A percentile compares a stretch with the other conserved stretches of the same genome.
phyloP scores from a whole-genome alignment of 2,113 vertebrate genomes.

The Calidris pygmaea region DNA sequence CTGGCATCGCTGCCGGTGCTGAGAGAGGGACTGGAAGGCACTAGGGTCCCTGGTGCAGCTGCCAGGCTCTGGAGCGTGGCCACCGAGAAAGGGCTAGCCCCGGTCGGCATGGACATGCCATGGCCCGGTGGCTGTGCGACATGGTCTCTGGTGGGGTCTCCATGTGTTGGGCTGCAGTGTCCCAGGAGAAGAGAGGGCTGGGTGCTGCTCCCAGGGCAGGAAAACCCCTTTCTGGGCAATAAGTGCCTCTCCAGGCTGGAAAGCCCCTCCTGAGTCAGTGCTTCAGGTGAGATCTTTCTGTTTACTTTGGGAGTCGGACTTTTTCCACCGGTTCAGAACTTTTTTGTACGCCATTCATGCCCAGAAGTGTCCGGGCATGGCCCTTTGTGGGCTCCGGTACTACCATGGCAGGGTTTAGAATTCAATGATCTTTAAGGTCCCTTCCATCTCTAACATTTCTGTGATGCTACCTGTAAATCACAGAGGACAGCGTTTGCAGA shows the following conservation, averaged over 20 bases:
- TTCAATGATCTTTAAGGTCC: no score
- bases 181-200: accelerated
- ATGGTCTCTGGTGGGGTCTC: accelerated
- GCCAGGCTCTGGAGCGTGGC: neutral
- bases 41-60: accelerated
- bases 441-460: no score
- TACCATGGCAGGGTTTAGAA: no score
- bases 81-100: neutral
- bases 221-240: neutral
- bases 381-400: neutral
- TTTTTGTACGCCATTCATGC: accelerated
- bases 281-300: neutral
- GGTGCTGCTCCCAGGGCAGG: accelerated
- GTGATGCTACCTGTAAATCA: neutral
- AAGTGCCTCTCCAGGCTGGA: neutral
- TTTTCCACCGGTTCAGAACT: neutral
- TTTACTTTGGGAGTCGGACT: neutral
- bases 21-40: accelerated
- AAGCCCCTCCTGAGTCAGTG: neutral
- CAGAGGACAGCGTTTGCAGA: accelerated
- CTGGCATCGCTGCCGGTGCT: accelerated
- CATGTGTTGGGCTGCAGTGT: accelerated
- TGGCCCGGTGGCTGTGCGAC: accelerated
- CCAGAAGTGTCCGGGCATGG: neutral
- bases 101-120: accelerated